These are phyloP conservation scores for Himalopsyche japonica DNA, from an alignment of 2,888 invertebrate species.

Conservation along the genomic window DNA sequence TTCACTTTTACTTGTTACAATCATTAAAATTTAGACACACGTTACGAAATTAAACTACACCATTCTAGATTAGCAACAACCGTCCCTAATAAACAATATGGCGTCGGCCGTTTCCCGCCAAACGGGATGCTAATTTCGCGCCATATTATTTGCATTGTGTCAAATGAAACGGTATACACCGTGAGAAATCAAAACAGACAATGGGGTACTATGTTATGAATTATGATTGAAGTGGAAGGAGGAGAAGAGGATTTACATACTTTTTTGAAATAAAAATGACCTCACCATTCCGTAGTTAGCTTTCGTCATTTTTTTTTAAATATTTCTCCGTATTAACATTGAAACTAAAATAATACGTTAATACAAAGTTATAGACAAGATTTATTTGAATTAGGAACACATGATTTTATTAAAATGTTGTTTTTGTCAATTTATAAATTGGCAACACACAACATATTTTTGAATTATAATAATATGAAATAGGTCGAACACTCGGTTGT, in stretches of 20 bases:
- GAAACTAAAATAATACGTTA: too few species aligned
- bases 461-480: too few species aligned
- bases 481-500: too few species aligned
- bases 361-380: too few species aligned
- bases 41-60: background rate
- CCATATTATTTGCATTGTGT: background rate
- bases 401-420: too few species aligned
- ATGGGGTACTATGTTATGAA: background rate
- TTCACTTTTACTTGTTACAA: background rate
- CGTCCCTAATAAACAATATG: background rate
- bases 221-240: background rate
- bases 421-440: too few species aligned
- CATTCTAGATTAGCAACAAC: background rate
- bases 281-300: too few species aligned
- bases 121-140: slow-evolving; percentile 1
- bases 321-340: too few species aligned
- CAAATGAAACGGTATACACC: background rate
- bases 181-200: background rate
- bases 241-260: background rate
- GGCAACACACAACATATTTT: too few species aligned
- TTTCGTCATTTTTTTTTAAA: too few species aligned
- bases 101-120: background rate
- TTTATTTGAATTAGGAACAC: too few species aligned
- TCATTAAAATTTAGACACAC: background rate
- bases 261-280: too few species aligned